A percentile compares a stretch with the other conserved stretches of the same genome.
Evolutionary conservation across 1,140 invertebrate species (phyloP).

Genomic region (Drosophila grimshawi): DNA sequence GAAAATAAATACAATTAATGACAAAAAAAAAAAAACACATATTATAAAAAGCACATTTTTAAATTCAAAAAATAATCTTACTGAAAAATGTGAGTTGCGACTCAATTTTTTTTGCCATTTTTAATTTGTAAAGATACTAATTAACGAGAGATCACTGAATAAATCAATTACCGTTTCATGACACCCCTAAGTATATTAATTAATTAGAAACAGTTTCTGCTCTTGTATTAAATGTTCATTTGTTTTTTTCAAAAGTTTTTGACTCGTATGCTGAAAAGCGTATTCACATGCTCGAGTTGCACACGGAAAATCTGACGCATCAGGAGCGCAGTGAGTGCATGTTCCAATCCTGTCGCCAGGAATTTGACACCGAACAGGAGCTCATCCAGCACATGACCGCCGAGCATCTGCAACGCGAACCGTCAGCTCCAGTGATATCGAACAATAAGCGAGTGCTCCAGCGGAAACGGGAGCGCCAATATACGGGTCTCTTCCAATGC

Average conservation of each 20-base stretch:
- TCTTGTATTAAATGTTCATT: background rate
- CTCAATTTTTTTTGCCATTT: no score
- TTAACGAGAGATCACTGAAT: background rate
- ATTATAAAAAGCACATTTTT: no score
- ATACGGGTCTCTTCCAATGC: slow-evolving; percentile 75
- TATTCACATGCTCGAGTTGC: slow-evolving; percentile 73
- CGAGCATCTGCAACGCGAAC: slow-evolving; percentile 57
- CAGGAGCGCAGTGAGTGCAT: slow-evolving; percentile 80
- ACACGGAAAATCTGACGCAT: slow-evolving; percentile 73
- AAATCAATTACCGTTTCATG: slow-evolving; percentile 2
- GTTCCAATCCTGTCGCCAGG: slow-evolving; percentile 66
- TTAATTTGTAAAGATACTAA: no score
- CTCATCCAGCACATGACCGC: slow-evolving; percentile 65
- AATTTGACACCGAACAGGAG: slow-evolving; percentile 59
- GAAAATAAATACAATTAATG: background rate
- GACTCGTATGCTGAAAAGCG: slow-evolving; percentile 75
- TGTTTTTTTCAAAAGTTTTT: slow-evolving; percentile 50
- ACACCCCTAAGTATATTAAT: slow-evolving; percentile 6
- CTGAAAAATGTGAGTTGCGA: no score
- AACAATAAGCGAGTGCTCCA: slow-evolving; percentile 78
- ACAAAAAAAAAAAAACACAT: no score
- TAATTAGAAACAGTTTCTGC: background rate
- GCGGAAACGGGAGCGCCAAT: slow-evolving; percentile 68
- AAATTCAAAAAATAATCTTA: no score
- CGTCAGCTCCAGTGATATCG: slow-evolving; percentile 58